Evolutionary conservation across 92 coral and sea anemone species (phyloP).

Genomic region (Zoanthus gigantus): DNA sequence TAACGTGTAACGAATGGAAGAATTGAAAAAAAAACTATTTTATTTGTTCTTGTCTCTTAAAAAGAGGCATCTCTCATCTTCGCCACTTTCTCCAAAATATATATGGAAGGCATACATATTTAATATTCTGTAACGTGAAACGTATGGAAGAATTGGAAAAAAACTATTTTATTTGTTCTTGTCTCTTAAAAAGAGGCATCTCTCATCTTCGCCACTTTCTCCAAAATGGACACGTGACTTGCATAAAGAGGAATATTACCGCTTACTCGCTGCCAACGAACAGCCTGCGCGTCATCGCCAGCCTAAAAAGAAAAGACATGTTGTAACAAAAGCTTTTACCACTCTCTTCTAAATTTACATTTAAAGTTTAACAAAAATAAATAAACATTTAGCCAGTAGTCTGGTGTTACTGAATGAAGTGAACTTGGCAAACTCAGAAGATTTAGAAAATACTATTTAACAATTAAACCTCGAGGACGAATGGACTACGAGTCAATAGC

Average conservation of each 20-base stretch:
- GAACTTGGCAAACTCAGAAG: too few relatives aligned
- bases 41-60: conserved; percentile 24
- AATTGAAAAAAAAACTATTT: not conserved
- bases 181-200: conserved; percentile 82
- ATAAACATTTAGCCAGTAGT: too few relatives aligned
- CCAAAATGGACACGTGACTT: conserved; percentile 93
- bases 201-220: conserved; percentile 92
- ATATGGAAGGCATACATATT: too few relatives aligned
- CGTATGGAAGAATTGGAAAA: too few relatives aligned
- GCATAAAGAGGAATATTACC: conserved; percentile 98
- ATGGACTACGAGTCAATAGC: too few relatives aligned
- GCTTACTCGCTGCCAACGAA: conserved; percentile 99
- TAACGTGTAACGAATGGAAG: too few relatives aligned
- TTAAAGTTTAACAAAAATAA: too few relatives aligned
- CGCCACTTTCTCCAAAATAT: conserved; percentile 91
- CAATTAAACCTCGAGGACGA: too few relatives aligned
- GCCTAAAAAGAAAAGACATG: conserved; percentile 68
- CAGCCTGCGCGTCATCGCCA: conserved; percentile 99
- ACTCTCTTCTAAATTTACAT: not conserved
- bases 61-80: conserved; percentile 92
- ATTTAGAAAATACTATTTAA: too few relatives aligned
- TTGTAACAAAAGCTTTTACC: not conserved
- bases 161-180: not conserved
- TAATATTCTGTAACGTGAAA: too few relatives aligned
- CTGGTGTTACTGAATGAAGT: too few relatives aligned